Base-by-base conservation (phyloP, 2,797 vertebrate species). In the Chromobotia macracanthus region DNA sequence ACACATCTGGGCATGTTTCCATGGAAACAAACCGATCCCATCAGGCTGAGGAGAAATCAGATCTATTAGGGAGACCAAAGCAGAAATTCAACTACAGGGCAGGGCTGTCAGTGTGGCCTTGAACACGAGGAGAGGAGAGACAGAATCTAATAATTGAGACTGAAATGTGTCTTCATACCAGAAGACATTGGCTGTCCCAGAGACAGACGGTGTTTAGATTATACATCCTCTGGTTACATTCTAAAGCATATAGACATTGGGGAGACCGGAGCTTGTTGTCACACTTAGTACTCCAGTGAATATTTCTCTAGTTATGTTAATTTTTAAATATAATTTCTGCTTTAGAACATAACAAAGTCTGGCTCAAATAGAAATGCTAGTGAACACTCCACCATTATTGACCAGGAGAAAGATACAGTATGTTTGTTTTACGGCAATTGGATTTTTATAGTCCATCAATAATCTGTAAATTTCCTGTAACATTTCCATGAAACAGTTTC, bases 41-140 rank as follows among this genome's bases (percentile, higher is more conserved):
- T 85, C 84, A 83, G 81, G 81, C 61, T 23, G 50, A 83, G 73
- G 65, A 83, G 75, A 85, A 85, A 85, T 83, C 82, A 71, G 76
- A 80, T 85, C 82, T 82, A 83, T 85, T 83, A 85, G 69, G 56
- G 72, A 69, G 81, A 21, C 51, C 76, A 77, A 64, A 83, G 69
- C 68, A 70, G 74, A 81, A 82, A 77, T 80, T 51, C 65, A 72
- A 79, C 84, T 79, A 38, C 63, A 66, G 76, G 82, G 50, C 70
- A 69, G 63, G 58, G 51, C 63, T 83, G 82, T 85, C 79, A 82
- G 48, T 67, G 58, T 64, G 38, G 76, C 35, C 41, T 58, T 19
- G 82, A 72, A 80, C 79, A 75, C 72, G 69, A 75, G 66, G 70
- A 46, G 72, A 67, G 56, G 56, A 75, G 65, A 83, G 75, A 77